phyloP scores from a whole-genome alignment of 2,797 vertebrate genomes.

The Scleropages formosus region DNA sequence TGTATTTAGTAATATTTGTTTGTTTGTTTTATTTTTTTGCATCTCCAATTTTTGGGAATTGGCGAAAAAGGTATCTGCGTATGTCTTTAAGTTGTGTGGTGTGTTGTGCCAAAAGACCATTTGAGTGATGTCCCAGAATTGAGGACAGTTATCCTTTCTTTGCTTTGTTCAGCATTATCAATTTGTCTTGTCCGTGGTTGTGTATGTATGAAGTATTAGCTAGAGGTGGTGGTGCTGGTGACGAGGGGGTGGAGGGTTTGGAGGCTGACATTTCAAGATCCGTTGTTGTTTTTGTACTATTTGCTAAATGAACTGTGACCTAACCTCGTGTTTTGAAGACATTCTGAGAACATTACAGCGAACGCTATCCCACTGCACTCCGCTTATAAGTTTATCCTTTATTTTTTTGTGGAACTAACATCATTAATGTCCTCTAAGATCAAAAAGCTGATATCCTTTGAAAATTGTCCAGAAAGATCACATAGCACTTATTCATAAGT shows the following conservation, averaged over 20 bases:
- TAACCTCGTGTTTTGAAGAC: not conserved
- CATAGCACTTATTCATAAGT: too few species aligned
- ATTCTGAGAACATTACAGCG: too few species aligned
- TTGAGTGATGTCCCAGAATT: not conserved
- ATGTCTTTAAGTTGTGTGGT: too few species aligned
- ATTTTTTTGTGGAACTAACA: not conserved
- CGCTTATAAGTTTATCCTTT: not conserved
- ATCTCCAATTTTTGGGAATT: too few species aligned
- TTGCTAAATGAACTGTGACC: not conserved
- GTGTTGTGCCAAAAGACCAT: too few species aligned
- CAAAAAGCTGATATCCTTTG: not conserved
- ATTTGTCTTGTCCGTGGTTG: not conserved
- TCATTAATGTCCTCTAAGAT: constrained; percentile 2
- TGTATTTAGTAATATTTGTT: too few species aligned
- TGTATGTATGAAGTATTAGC: not conserved
- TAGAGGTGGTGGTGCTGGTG: too few species aligned
- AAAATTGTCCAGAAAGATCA: constrained; percentile 6
- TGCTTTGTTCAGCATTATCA: not conserved
- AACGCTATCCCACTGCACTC: too few species aligned
- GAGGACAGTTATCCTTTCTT: not conserved
- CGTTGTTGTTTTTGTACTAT: not conserved
- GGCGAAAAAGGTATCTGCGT: too few species aligned
- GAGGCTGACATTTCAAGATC: too few species aligned
- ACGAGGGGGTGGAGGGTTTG: not conserved
- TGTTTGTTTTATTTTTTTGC: too few species aligned